Evolutionary conservation across 2,113 vertebrate genomes (phyloP).

Genomic region (Callionymus lyra): DNA sequence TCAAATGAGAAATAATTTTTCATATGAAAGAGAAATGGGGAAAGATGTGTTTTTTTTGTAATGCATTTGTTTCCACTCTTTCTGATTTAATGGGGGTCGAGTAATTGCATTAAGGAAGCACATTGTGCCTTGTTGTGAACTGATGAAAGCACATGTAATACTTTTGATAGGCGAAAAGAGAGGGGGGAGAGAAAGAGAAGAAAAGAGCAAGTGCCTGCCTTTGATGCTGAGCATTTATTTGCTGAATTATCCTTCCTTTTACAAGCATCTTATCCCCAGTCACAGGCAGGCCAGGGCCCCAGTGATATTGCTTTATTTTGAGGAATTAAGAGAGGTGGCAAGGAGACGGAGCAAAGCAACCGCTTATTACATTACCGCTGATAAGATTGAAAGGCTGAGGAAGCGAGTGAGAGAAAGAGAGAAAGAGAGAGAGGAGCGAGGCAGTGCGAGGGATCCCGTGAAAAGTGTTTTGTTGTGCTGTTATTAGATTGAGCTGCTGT

Average conservation of each 20-base stretch:
- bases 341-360: conserved; percentile 60
- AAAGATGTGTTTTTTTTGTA: conserved; percentile 54
- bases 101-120: conserved; percentile 66
- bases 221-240: conserved; percentile 64
- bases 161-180: conserved; percentile 59
- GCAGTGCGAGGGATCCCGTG: conserved; percentile 23
- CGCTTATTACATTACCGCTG: conserved; percentile 64
- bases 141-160: conserved; percentile 67
- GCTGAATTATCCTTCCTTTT: conserved; percentile 61
- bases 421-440: conserved; percentile 7
- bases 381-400: conserved; percentile 63
- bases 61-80: conserved; percentile 65
- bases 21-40: conserved; percentile 34
- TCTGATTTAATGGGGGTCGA: conserved; percentile 66
- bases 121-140: conserved; percentile 64
- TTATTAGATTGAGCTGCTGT: conserved; percentile 66
- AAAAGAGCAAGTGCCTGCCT: conserved; percentile 44
- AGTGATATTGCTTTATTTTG: conserved; percentile 69
- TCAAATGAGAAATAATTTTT: conserved; percentile 62
- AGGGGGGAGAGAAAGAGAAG: conserved; percentile 30
- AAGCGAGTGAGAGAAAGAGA: conserved; percentile 19
- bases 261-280: conserved; percentile 63
- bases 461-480: conserved; percentile 53
- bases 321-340: conserved; percentile 68
- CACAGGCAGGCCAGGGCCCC: conserved; percentile 55